Base-by-base conservation (phyloP, 2,113 vertebrate genomes). In the Ceyx melanurus region DNA sequence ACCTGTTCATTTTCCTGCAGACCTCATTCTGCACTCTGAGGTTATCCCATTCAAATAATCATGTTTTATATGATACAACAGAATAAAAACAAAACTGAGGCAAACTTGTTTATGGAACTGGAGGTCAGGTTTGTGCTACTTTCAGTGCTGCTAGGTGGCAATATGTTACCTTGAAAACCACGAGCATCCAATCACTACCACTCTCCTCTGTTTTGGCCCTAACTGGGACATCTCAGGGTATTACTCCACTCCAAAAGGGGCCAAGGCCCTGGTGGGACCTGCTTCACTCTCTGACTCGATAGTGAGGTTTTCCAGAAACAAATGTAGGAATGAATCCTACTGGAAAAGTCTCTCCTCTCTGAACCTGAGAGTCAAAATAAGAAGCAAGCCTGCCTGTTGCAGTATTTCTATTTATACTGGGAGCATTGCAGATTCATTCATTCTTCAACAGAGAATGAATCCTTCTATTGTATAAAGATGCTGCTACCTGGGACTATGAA, bases 91-190 rank as follows among this genome's bases (percentile, higher is more conserved):
- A 66, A 50, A 81, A 76, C 8, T 7, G 35, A 73, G 23, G 25
- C 37, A 48, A 84, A 66, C 33, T 6, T 33, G 3, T 40, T 77
- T 9, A 26, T 10, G n/a, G 73, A 68, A 33, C 22, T 10, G 43
- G 23, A 26, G 28, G 23, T 31, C 28, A 12, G 28, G 20, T 61
- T 58, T 76, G 81, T 68, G 92, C 60, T 77, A 10, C 75, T 92
- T 81, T 91, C n/a, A 71, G 29, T 16, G 73, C 94, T 94, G 94
- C 96, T 95, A 97, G 96, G 89, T 97, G 95, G 95, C 96, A 93
- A 93, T 92, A n/a, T 92, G 35, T 68, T 43, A 86, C 94, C 89
- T 86, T 54, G 58, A 88, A 94, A 95, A 75, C 9, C 56, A 72
- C 3, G 3, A 61, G 64, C 51, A 89, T 50, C 51, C 67, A 46